phyloP scores from a whole-genome alignment of 2,888 invertebrate species.

The Gymnocheta viridis region DNA sequence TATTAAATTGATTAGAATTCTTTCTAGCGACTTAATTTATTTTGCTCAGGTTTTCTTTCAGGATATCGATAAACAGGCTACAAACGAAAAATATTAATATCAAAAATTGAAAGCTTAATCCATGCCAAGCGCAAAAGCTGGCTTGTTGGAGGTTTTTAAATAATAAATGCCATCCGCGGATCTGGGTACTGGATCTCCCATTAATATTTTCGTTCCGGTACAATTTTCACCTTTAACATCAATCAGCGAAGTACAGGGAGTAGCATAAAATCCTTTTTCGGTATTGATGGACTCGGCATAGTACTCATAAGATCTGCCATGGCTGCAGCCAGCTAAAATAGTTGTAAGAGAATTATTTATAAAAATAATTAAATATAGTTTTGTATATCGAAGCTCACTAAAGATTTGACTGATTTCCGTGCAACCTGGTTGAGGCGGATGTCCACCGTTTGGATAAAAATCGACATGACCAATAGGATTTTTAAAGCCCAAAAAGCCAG shows the following conservation, averaged over 20 bases:
- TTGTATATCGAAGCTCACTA: slow-evolving; percentile 73
- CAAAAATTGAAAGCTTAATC: slow-evolving; percentile 55
- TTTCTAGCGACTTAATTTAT: no score
- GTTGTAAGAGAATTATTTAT: not conserved
- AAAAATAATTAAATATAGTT: not conserved
- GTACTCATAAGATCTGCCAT: slow-evolving; percentile 85
- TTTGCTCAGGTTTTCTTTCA: no score
- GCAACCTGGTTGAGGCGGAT: slow-evolving; percentile 87
- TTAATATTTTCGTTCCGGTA: slow-evolving; percentile 80
- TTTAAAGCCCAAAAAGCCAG: slow-evolving; percentile 85
- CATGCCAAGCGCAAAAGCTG: slow-evolving; percentile 83
- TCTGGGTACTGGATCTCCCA: slow-evolving; percentile 84
- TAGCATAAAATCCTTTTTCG: slow-evolving; percentile 83
- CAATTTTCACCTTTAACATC: slow-evolving; percentile 77
- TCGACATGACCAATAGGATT: slow-evolving; percentile 86
- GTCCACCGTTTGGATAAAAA: slow-evolving; percentile 89
- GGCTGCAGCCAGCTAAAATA: slow-evolving; percentile 86
- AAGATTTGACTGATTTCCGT: slow-evolving; percentile 82
- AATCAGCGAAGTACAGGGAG: slow-evolving; percentile 84
- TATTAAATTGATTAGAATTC: no score
- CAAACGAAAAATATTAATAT: not conserved
- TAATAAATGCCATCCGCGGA: slow-evolving; percentile 84
- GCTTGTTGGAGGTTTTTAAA: slow-evolving; percentile 84
- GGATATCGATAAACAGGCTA: no score
- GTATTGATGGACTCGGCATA: slow-evolving; percentile 86